These are phyloP conservation scores for Tetranychus cinnabarinus DNA, from an alignment of 1,140 invertebrate genomes.

Conservation along the genomic window DNA sequence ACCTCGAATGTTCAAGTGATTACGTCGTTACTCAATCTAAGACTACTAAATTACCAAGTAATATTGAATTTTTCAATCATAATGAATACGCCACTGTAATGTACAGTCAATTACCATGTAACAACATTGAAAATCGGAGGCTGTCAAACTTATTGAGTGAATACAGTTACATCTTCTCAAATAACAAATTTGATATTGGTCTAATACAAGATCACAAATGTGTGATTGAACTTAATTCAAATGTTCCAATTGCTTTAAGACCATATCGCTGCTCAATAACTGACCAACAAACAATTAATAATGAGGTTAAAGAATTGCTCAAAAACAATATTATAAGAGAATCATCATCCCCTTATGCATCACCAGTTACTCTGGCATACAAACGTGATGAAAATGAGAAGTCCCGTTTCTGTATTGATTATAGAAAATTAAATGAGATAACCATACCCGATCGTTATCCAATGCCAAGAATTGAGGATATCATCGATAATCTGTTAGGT, in stretches of 20 bases:
- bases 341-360: slow-evolving; percentile 9
- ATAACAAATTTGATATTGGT: neutral
- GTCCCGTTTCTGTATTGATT: slow-evolving; percentile 5
- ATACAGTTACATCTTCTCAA: neutral
- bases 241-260: neutral
- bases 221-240: neutral
- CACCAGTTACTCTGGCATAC: slow-evolving; percentile 11
- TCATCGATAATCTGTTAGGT: slow-evolving; percentile 19
- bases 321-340: slow-evolving; percentile 10
- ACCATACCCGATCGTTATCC: slow-evolving; percentile 8
- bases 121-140: neutral
- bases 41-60: too few species aligned
- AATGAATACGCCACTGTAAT: too few species aligned
- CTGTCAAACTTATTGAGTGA: neutral
- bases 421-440: slow-evolving; percentile 8
- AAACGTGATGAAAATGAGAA: slow-evolving; percentile 9
- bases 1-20: too few species aligned
- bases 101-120: too few species aligned
- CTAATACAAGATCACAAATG: neutral
- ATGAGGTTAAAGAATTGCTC: slow-evolving; percentile 12
- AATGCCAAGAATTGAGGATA: slow-evolving; percentile 24
- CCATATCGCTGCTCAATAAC: neutral
- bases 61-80: too few species aligned
- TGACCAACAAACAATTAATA: slow-evolving; percentile 7
- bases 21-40: too few species aligned